Conservation (phyloP, 2,797 vertebrate species). For the Fistularia commersonii region DNA sequence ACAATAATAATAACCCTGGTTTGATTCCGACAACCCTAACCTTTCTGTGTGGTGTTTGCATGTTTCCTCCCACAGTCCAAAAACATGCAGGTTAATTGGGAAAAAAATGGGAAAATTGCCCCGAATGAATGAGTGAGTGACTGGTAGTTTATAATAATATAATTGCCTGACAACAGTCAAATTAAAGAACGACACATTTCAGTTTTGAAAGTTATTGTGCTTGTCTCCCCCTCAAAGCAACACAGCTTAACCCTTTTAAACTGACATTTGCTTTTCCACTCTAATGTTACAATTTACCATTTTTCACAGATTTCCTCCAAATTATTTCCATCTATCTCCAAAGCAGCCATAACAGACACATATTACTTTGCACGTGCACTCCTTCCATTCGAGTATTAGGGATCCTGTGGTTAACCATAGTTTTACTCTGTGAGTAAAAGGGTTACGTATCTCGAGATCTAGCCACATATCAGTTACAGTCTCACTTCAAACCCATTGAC, state of each 20-base stretch:
- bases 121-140: too few relatives aligned
- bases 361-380: slow-evolving; percentile 73
- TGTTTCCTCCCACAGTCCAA: too few relatives aligned
- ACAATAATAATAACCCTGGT: too few relatives aligned
- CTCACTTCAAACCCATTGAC: slow-evolving; percentile 9
- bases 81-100: too few relatives aligned
- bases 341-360: slow-evolving; percentile 79
- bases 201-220: slow-evolving; percentile 42
- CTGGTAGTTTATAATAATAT: too few relatives aligned
- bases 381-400: slow-evolving; percentile 6
- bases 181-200: slow-evolving; percentile 26
- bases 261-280: slow-evolving; percentile 59
- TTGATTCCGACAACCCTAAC: too few relatives aligned
- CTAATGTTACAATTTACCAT: slow-evolving; percentile 74
- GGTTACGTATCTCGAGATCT: slow-evolving; percentile 68
- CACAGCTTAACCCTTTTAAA: slow-evolving; percentile 48
- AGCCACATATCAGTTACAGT: slow-evolving; percentile 31
- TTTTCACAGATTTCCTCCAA: slow-evolving; percentile 80
- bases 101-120: too few relatives aligned
- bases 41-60: too few relatives aligned
- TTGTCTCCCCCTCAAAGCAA: slow-evolving; percentile 60
- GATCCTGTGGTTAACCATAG: too few relatives aligned
- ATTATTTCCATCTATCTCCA: slow-evolving; percentile 84
- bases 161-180: slow-evolving; percentile 12
- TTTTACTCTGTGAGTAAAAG: slow-evolving; percentile 42